These are phyloP conservation scores for Pasiphila rectangulata DNA, from an alignment of 2,888 invertebrate species.

Conservation along the genomic window DNA sequence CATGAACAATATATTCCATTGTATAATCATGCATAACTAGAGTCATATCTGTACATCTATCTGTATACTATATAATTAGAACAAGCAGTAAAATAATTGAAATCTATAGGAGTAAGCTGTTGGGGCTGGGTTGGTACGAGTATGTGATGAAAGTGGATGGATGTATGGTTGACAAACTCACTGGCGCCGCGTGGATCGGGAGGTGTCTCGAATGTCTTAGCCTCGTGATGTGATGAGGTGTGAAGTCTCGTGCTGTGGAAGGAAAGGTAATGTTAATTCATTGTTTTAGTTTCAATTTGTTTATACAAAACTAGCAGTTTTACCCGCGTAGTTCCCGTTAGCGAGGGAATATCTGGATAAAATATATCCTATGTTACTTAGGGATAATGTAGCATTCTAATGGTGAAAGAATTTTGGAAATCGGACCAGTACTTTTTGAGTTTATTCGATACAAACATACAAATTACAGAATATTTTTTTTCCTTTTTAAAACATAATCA, in stretches of 20 bases:
- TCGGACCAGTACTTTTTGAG: no score
- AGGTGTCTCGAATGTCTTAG: constrained; percentile 69
- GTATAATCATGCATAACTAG: constrained; percentile 28
- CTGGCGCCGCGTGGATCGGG: constrained; percentile 60
- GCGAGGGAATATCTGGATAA: no score
- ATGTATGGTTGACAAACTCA: constrained; percentile 50
- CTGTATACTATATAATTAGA: constrained; percentile 40
- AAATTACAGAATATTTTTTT: no score
- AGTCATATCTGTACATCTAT: constrained; percentile 13
- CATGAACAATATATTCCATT: constrained; percentile 20
- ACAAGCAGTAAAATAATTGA: constrained; percentile 64
- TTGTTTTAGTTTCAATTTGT: neutral
- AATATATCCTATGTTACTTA: no score
- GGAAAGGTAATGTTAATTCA: constrained; percentile 25
- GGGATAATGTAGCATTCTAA: no score
- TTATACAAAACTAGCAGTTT: neutral
- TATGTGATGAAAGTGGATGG: constrained; percentile 23
- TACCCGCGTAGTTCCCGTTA: no score
- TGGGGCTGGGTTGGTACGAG: constrained; percentile 46
- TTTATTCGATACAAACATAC: no score
- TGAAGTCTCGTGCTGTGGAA: constrained; percentile 61
- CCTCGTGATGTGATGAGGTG: constrained; percentile 70
- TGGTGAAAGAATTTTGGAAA: no score
- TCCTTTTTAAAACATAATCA: no score
- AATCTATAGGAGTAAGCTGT: constrained; percentile 67